These are phyloP conservation scores for Xyliphius kryptos DNA, from an alignment of 2,113 vertebrate species.

Conservation along the genomic window DNA sequence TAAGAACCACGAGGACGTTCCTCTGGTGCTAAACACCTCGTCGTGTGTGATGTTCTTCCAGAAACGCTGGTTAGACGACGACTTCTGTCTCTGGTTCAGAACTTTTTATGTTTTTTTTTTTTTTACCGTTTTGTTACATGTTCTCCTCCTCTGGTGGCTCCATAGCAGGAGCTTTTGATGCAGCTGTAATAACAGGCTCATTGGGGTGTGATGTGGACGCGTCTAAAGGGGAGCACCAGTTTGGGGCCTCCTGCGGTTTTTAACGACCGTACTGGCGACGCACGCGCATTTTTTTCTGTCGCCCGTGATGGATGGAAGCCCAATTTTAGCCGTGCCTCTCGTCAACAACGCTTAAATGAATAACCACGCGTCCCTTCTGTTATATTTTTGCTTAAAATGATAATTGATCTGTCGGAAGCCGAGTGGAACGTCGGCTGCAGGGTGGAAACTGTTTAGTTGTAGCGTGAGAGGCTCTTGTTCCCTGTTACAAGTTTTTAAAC, in stretches of 20 bases:
- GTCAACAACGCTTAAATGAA: background rate
- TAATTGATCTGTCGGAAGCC: background rate
- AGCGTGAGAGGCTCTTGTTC: constrained; percentile 1
- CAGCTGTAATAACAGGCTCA: constrained; percentile 37
- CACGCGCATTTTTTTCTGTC: constrained; percentile 2
- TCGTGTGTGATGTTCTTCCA: no score
- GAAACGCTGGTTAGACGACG: no score
- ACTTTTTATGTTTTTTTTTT: no score
- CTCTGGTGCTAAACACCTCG: no score
- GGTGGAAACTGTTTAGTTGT: background rate
- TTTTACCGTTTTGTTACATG: background rate
- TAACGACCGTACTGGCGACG: constrained; percentile 13
- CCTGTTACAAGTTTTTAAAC: background rate
- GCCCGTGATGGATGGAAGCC: constrained; percentile 8
- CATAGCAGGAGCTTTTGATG: constrained; percentile 25
- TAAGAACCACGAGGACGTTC: no score
- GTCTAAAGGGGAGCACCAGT: constrained; percentile 7
- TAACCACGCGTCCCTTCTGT: constrained; percentile 1
- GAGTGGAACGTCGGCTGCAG: background rate
- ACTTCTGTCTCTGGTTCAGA: no score
- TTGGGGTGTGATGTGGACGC: constrained; percentile 8
- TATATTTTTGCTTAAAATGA: constrained; percentile 8
- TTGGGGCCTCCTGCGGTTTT: constrained; percentile 15
- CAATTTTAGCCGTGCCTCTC: constrained; percentile 4
- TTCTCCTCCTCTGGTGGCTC: constrained; percentile 5